phyloP scores from a whole-genome alignment of 2,888 invertebrate species.

The Drosophila neonasuta region DNA sequence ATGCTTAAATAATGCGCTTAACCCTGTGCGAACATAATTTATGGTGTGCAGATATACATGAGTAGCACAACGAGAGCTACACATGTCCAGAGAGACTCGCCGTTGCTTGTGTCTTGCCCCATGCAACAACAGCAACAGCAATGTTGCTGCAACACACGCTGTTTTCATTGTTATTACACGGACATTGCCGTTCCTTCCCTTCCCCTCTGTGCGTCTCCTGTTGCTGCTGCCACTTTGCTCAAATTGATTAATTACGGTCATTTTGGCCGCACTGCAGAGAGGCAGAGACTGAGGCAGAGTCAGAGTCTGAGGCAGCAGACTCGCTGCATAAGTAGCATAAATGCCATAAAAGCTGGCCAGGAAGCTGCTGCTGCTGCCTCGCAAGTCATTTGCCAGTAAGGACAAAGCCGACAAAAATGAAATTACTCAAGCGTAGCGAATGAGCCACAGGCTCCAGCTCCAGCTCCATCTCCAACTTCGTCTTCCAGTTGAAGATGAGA shows the following conservation, averaged over 20 bases:
- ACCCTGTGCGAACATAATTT: conserved; percentile 80
- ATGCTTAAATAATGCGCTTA: conserved; percentile 79
- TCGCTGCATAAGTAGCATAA: conserved; percentile 71
- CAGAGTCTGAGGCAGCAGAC: conserved; percentile 23
- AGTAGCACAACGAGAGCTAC: conserved; percentile 43
- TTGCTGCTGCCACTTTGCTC: conserved; percentile 63
- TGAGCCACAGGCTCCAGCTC: conserved; percentile 19
- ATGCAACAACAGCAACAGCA: conserved; percentile 39
- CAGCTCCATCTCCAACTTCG: too few relatives aligned
- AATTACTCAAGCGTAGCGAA: conserved; percentile 74
- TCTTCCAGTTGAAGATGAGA: conserved; percentile 8
- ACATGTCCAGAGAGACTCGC: conserved; percentile 20
- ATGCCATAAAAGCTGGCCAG: conserved; percentile 65
- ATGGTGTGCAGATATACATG: conserved; percentile 78
- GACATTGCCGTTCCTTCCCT: conserved; percentile 60
- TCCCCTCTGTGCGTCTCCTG: conserved; percentile 29
- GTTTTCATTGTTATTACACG: conserved; percentile 76
- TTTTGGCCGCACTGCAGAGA: conserved; percentile 48
- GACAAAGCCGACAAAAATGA: conserved; percentile 73
- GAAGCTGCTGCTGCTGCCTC: conserved; percentile 48
- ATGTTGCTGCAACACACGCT: conserved; percentile 59
- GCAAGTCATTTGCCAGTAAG: conserved; percentile 70
- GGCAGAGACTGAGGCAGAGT: conserved; percentile 19
- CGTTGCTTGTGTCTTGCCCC: not conserved
- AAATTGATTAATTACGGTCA: conserved; percentile 79